Base-by-base conservation (phyloP, 2,113 vertebrate species). In the Perccottus glenii region DNA sequence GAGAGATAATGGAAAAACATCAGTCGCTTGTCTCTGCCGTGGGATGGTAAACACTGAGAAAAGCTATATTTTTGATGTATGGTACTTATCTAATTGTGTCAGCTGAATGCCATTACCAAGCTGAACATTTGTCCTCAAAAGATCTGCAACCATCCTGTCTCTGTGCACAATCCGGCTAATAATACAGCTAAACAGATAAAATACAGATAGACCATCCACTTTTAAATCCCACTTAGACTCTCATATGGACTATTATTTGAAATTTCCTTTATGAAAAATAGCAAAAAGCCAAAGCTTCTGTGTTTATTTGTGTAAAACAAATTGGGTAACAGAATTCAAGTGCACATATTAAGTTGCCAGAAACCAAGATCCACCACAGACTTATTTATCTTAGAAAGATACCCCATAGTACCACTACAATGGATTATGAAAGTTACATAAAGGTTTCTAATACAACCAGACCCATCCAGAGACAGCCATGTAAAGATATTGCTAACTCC, bases 1-100 rank as follows among this genome's bases (percentile, higher is more conserved):
- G 73, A 77, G 16, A 73, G 57, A 78, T 65, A 70, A 78, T 46
- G 60, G 15, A 42, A 10, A 4, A 72, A 64, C 61, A 70, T 45
- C 58, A 38, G 66, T 16, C 59, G 46, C 47, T 68, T 60, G 74
- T 65, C 64, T 58, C 65, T 64, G 70, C 59, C 61, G 36, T 42
- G 52, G 33, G 6, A 35, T 57, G 35, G 59, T 61, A 46, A 58
- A 71, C 60, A 57, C 35, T 38, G 32, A 36, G 50, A 68, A 33
- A 64, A 59, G 60, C 38, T 43, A 11, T 5, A 43, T 53, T 67
- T 58, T 58, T 35, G 48, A 45, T 40, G 40, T 52, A 60, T 11
- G 33, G 32, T 35, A 32, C 52, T 36, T 36, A 15, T 59, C 42
- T 55, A 68, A 77, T 49, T 53, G 50, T 36, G 55, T 52, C 60